Evolutionary conservation across 2,888 invertebrate species (phyloP).

Genomic region (Melinaea menophilus): DNA sequence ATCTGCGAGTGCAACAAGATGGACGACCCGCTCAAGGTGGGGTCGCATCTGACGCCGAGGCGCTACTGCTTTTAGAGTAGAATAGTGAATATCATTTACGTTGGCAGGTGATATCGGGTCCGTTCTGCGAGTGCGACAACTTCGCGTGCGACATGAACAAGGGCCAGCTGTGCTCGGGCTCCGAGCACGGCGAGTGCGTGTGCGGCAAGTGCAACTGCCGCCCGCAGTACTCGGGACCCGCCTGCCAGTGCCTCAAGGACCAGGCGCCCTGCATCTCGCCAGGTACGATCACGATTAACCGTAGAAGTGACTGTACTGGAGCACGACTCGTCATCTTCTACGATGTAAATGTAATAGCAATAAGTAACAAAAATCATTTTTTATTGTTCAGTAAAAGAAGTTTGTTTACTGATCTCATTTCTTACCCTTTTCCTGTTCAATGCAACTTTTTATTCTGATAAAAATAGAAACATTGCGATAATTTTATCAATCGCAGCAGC

Average conservation of each 20-base stretch:
- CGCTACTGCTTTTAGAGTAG: too few species aligned
- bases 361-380: too few species aligned
- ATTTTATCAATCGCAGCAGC: constrained; percentile 33
- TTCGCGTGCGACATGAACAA: constrained; percentile 94
- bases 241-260: constrained; percentile 89
- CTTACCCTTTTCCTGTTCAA: too few species aligned
- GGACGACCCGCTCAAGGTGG: constrained; percentile 81
- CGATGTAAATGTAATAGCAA: too few species aligned
- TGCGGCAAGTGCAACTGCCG: constrained; percentile 92
- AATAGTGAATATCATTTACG: background rate
- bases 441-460: too few species aligned
- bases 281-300: constrained; percentile 40
- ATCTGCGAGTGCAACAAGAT: constrained; percentile 88
- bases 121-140: constrained; percentile 97
- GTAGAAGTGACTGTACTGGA: too few species aligned
- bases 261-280: constrained; percentile 87
- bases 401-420: too few species aligned
- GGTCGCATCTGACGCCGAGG: background rate
- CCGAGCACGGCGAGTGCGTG: constrained; percentile 89
- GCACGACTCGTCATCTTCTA: too few species aligned
- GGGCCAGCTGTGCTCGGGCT: constrained; percentile 88
- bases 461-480: constrained; percentile 50
- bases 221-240: constrained; percentile 88
- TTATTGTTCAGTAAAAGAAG: too few species aligned
- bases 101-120: constrained; percentile 82